Evolutionary conservation across 2,888 invertebrate genomes (phyloP), one percentile per base, ranked within the genome.

Genomic region (Smittia sp.): DNA sequence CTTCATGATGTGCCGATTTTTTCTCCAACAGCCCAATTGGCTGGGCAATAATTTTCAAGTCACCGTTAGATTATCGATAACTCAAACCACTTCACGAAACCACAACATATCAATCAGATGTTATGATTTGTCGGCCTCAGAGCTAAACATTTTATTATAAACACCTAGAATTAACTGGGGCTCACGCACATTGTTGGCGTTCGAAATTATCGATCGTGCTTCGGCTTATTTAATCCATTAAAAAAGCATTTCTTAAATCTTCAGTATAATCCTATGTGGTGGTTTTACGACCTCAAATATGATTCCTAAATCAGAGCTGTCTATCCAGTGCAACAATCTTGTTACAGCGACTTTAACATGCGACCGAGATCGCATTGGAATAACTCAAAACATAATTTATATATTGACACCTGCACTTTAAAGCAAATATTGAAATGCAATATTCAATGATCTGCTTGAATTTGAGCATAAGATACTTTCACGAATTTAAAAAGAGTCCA

Each of bases 291-390:
- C 4, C 18, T 58, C 58, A 58, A 18, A 13, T 13, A 58, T 58
- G n/a, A 58, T 58, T 58, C 58, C 58, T 58, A 22, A 20, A 20
- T 58, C n/a, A 46, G n/a, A 46, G 46, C 46, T 58, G 58, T 58
- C 58, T 22, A 20, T 58, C 20, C 22, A 58, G 22, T 22, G 18
- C 22, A 58, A 58, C 58, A 58, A 58, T 58, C 58, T 58, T 13
- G 58, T 18, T 11, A 58, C 18, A 58, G 2, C n/a, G 58, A 58
- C 13, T 3, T 58, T 2, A 58, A 22, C 58, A 58, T 22, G 22
- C 58, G 58, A 20, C 58, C 11, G n/a, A 18, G 20, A 58, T 22
- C 18, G 46, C 3, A 46, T 46, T 46, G n/a, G 11, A 46, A n/a
- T 46, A 46, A 46, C 13, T n/a, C 46, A 2, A 32, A 32, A 32